Evolutionary conservation across 2,888 invertebrate species (phyloP).

Genomic region (Leucophora obtusa): DNA sequence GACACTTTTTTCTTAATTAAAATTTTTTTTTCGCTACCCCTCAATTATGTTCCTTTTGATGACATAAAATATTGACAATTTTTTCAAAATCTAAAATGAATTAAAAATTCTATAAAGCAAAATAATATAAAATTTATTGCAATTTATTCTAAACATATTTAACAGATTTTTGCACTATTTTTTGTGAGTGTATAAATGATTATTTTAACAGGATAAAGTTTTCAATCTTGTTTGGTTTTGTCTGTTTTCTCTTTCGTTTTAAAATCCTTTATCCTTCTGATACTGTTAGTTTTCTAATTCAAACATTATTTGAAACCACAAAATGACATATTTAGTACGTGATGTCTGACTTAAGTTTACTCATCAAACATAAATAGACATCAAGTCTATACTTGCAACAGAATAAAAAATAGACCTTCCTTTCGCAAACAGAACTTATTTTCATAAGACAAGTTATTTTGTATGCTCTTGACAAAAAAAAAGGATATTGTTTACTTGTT

Average conservation of each 20-base stretch:
- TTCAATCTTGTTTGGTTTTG: slow-evolving; percentile 3
- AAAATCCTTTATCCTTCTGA: slow-evolving; percentile 22
- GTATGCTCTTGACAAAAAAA: background rate
- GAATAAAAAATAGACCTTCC: slow-evolving; percentile 21
- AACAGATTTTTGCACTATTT: too few species aligned
- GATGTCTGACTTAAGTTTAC: slow-evolving; percentile 58
- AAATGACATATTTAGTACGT: slow-evolving; percentile 58
- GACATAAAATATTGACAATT: too few species aligned
- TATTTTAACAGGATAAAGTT: slow-evolving; percentile 40
- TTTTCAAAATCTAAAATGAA: too few species aligned
- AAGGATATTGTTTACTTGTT: slow-evolving; percentile 42
- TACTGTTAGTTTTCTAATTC: slow-evolving; percentile 35
- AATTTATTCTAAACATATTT: too few species aligned
- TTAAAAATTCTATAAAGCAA: too few species aligned
- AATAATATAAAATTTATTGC: too few species aligned
- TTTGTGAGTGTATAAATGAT: too few species aligned
- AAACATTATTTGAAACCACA: slow-evolving; percentile 54
- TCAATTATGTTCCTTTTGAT: too few species aligned
- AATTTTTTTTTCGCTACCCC: too few species aligned
- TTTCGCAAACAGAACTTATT: slow-evolving; percentile 27
- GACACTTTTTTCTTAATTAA: too few species aligned
- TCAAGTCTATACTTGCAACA: slow-evolving; percentile 15
- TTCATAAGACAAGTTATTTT: slow-evolving; percentile 35
- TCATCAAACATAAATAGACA: slow-evolving; percentile 56
- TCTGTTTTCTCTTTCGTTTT: background rate